These are phyloP conservation scores for Tragelaphus strepsiceros DNA, from an alignment of 2,113 vertebrate species.

Conservation along the genomic window DNA sequence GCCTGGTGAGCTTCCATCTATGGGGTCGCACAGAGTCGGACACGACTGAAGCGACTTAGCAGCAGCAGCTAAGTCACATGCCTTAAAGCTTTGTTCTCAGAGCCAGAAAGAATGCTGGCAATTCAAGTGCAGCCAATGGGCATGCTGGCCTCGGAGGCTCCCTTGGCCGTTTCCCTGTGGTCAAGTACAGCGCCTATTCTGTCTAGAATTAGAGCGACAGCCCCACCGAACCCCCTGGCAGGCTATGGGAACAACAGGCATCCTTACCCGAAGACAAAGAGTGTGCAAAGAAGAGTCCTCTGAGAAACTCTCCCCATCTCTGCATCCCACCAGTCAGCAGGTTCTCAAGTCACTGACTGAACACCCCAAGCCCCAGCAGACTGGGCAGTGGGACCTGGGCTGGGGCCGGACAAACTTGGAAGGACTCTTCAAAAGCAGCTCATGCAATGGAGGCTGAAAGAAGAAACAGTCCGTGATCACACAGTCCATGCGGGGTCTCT, in stretches of 20 bases:
- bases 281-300: background rate
- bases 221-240: background rate
- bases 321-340: background rate
- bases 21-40: too few species aligned
- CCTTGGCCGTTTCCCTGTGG: background rate
- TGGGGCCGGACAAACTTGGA: too few species aligned
- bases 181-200: background rate
- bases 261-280: background rate
- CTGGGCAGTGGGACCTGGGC: background rate
- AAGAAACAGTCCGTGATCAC: background rate
- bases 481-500: background rate
- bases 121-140: background rate
- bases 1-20: too few species aligned
- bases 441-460: background rate
- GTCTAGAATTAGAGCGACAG: background rate
- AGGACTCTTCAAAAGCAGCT: background rate
- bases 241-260: background rate
- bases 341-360: rapidly evolving
- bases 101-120: background rate
- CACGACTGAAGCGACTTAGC: too few species aligned
- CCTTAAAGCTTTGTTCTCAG: background rate
- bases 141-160: background rate
- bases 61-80: background rate
- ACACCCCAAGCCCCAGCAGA: background rate
- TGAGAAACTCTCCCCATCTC: background rate